Evolutionary conservation across 2,888 invertebrate genomes (phyloP).

Genomic region (Ornithoptera alexandrae): DNA sequence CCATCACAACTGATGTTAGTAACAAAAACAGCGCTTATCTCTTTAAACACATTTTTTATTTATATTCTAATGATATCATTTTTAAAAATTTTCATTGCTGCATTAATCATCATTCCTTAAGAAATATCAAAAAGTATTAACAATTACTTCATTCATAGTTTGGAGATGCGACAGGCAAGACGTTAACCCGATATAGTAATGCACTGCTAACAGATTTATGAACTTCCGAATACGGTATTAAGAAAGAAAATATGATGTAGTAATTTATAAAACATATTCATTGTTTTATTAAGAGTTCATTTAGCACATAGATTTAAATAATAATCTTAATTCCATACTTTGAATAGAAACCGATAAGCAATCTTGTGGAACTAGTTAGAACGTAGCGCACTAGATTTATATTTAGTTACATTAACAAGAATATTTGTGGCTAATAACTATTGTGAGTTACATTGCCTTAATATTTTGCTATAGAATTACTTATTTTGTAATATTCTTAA

Average conservation of each 20-base stretch:
- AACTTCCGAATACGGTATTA: too few relatives aligned
- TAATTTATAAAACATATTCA: too few relatives aligned
- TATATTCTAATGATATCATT: background rate
- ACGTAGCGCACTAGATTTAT: background rate
- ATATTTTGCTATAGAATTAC: background rate
- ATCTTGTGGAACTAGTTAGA: background rate
- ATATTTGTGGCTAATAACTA: background rate
- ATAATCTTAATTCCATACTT: background rate
- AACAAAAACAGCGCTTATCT: slow-evolving; percentile 1
- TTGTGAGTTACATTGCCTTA: background rate
- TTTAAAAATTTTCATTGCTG: background rate
- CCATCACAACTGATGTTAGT: slow-evolving; percentile 4
- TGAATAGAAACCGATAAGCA: background rate
- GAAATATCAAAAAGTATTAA: background rate
- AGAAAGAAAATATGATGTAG: too few relatives aligned
- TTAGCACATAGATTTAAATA: background rate
- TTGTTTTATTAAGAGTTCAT: background rate
- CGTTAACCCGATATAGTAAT: too few relatives aligned
- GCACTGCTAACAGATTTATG: too few relatives aligned
- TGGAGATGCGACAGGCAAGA: too few relatives aligned
- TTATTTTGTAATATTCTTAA: too few relatives aligned
- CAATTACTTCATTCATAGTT: too few relatives aligned
- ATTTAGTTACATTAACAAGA: background rate
- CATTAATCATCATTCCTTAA: background rate
- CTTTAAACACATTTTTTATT: slow-evolving; percentile 9